Conservation (phyloP, 2,797 vertebrate species). For the Limosa lapponica region DNA sequence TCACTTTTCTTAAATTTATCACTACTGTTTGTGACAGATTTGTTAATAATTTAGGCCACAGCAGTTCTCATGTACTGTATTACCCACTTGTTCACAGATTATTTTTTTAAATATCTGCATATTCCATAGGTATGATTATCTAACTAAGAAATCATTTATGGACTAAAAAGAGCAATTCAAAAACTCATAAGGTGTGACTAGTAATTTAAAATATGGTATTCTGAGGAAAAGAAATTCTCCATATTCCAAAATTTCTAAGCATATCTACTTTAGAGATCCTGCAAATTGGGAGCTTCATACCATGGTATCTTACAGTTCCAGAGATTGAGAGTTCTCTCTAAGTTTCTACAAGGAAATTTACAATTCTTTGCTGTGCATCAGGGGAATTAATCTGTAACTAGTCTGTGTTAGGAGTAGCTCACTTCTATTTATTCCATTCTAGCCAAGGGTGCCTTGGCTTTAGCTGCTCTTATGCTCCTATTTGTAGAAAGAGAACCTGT, state of each 20-base stretch:
- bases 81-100: background rate
- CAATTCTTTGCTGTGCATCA: background rate
- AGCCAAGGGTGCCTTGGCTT: background rate
- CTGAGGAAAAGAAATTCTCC: background rate
- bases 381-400: background rate
- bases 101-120: background rate
- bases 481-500: background rate
- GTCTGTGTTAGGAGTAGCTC: background rate
- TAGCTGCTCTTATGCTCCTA: background rate
- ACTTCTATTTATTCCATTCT: background rate
- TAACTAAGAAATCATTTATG: background rate
- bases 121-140: background rate
- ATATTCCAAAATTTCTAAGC: background rate
- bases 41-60: background rate
- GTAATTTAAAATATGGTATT: background rate
- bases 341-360: background rate
- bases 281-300: background rate
- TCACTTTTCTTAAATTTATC: accelerated
- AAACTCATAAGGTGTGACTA: background rate
- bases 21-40: background rate
- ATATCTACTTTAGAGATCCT: background rate
- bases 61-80: background rate
- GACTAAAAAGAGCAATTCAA: background rate
- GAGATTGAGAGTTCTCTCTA: background rate
- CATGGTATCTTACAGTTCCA: background rate